Percentiles rank a stretch among this genome's conserved stretches.
Conservation (phyloP, 2,113 vertebrate species). For the Thoracochromis brauschi region DNA sequence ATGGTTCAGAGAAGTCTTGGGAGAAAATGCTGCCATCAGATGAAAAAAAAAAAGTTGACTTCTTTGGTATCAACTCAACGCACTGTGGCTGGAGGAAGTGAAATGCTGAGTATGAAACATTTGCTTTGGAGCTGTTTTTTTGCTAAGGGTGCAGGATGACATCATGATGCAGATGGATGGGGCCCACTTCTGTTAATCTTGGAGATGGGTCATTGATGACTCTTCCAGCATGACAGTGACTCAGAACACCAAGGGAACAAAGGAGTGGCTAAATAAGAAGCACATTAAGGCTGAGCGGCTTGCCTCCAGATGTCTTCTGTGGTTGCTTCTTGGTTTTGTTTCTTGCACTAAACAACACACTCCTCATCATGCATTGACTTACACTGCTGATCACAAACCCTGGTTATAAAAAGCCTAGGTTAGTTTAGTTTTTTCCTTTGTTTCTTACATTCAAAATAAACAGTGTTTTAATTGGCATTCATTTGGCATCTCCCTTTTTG, state of each 20-base stretch:
- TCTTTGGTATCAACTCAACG: background rate
- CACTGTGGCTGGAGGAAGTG: background rate
- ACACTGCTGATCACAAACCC: background rate
- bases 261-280: background rate
- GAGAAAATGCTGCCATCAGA: background rate
- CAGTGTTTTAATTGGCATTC: background rate
- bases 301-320: background rate
- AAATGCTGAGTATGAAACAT: background rate
- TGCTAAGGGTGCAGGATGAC: background rate
- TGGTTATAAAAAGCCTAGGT: background rate
- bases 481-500: background rate
- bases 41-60: background rate
- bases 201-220: background rate
- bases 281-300: background rate
- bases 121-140: background rate
- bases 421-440: fast-evolving
- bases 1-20: background rate
- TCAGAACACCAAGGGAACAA: background rate
- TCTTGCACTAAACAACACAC: background rate
- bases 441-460: background rate
- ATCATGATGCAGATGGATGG: background rate
- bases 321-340: background rate
- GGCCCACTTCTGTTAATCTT: background rate
- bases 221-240: background rate
- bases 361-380: background rate